A percentile compares a stretch with the other conserved stretches of the same genome.
These are phyloP conservation scores for Aix galericulata DNA, from an alignment of 2,113 vertebrate species.

Conservation along the genomic window DNA sequence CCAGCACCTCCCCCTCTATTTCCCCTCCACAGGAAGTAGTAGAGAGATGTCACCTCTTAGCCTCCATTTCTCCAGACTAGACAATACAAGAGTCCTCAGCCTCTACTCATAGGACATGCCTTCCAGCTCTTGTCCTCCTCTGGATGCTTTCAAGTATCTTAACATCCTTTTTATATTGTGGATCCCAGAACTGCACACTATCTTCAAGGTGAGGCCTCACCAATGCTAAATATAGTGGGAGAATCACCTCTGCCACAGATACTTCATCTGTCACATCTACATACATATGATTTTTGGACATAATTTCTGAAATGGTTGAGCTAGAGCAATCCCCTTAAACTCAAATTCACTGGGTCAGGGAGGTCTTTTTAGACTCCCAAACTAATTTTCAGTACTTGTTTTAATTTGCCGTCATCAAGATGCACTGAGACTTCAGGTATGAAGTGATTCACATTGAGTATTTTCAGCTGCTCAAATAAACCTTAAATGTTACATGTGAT, in stretches of 20 bases:
- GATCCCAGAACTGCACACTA: too few species aligned
- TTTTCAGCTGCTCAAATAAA: not conserved
- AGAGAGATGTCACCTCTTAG: not conserved
- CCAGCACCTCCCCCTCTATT: not conserved
- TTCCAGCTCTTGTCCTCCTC: too few species aligned
- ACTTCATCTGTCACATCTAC: not conserved
- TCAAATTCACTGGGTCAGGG: not conserved
- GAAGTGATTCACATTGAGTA: not conserved
- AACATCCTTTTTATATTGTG: too few species aligned
- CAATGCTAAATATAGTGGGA: not conserved
- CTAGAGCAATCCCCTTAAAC: not conserved
- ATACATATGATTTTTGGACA: not conserved
- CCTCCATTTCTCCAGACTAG: not conserved
- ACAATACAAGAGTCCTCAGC: too few species aligned
- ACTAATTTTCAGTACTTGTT: not conserved
- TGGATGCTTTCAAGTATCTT: too few species aligned
- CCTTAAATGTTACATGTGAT: not conserved
- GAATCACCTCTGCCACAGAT: not conserved
- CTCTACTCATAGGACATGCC: too few species aligned
- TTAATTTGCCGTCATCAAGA: not conserved
- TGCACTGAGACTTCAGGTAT: not conserved
- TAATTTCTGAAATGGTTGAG: not conserved
- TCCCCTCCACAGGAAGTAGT: not conserved
- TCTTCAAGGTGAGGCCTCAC: not conserved
- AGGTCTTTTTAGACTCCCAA: not conserved